phyloP scores from a whole-genome alignment of 2,888 invertebrate species.

The Chironomus riparius region DNA sequence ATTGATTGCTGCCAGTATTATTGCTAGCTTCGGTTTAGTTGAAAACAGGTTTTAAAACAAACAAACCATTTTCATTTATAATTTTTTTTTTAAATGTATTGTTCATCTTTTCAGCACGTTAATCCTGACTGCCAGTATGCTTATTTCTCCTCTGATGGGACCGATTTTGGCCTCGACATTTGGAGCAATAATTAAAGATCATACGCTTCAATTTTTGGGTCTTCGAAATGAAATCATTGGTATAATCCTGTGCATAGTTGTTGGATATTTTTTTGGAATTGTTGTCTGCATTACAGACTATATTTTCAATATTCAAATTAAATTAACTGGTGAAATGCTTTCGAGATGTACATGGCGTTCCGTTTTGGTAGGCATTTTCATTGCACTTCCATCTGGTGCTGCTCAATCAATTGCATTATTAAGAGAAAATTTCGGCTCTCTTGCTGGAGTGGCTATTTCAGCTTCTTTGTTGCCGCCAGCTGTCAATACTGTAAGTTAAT shows the following conservation, averaged over 20 bases:
- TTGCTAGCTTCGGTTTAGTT: conserved; percentile 57
- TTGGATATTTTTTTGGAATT: conserved; percentile 61
- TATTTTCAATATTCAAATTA: conserved; percentile 49
- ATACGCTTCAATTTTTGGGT: conserved; percentile 53
- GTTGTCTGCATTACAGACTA: conserved; percentile 49
- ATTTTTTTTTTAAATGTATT: no score
- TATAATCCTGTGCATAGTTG: conserved; percentile 53
- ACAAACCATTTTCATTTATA: no score
- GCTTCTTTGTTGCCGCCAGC: conserved; percentile 71
- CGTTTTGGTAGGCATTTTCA: conserved; percentile 58
- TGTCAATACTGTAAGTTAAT: conserved; percentile 58
- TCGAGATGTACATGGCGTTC: conserved; percentile 54
- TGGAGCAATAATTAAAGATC: conserved; percentile 60
- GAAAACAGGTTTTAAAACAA: conserved; percentile 57
- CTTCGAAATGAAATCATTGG: conserved; percentile 59
- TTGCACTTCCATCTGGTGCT: conserved; percentile 69
- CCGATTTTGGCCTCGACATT: conserved; percentile 70
- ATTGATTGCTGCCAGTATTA: conserved; percentile 52
- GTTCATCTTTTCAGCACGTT: no score
- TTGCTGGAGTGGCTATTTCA: conserved; percentile 75
- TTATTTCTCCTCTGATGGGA: conserved; percentile 72
- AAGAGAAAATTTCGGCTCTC: conserved; percentile 67
- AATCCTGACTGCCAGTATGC: conserved; percentile 67
- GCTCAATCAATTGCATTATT: conserved; percentile 67
- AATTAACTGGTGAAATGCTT: conserved; percentile 52